Evolutionary conservation across 2,113 vertebrate genomes (phyloP).

Genomic region (Fulica atra): DNA sequence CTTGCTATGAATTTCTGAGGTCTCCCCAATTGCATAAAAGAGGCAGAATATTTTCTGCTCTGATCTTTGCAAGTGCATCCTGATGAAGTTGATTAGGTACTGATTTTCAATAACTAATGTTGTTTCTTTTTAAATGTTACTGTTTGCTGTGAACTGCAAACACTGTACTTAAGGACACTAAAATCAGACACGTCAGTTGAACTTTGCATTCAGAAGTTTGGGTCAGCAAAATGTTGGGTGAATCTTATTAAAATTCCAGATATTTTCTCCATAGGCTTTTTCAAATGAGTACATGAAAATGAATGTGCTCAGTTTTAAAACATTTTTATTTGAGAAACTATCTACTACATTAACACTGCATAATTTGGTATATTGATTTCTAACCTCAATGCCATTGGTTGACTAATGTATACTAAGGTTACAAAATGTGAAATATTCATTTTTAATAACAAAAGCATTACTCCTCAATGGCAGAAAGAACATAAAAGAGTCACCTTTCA

Average conservation of each 20-base stretch:
- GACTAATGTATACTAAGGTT: neutral
- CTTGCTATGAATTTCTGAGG: neutral
- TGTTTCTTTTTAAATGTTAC: neutral
- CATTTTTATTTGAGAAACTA: neutral
- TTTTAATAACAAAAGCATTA: conserved; percentile 33
- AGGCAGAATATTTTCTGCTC: neutral
- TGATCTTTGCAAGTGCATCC: neutral
- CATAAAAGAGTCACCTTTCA: conserved; percentile 33
- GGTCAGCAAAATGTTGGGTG: neutral
- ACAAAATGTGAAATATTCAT: conserved; percentile 2
- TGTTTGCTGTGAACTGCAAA: neutral
- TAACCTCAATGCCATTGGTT: neutral
- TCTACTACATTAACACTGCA: neutral
- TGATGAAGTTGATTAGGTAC: neutral
- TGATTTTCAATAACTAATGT: neutral
- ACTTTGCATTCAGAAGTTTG: neutral
- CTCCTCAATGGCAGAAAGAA: conserved; percentile 6
- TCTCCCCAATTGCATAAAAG: neutral
- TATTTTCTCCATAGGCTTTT: neutral
- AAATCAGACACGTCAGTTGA: neutral
- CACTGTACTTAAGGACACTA: neutral
- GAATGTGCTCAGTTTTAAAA: neutral
- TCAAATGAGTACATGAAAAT: neutral
- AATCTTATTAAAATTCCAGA: neutral
- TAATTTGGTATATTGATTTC: conserved; percentile 14